Evolutionary conservation across 2,797 vertebrate species (phyloP), one percentile per base, ranked within the genome.

Genomic region (Hozukius guyotensis): DNA sequence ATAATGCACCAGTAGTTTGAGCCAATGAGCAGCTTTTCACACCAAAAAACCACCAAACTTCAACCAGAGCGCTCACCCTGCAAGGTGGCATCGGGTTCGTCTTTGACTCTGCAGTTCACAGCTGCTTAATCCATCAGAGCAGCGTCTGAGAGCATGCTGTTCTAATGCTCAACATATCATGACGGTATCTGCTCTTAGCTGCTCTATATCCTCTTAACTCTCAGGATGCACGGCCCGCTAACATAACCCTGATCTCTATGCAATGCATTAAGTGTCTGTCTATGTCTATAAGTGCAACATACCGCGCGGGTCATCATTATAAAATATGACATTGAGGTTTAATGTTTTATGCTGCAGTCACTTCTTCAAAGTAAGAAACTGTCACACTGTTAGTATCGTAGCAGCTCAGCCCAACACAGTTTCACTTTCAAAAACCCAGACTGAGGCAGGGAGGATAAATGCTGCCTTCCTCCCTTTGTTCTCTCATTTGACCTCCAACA

Each of bases 171-270:
- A 67, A 56, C 56, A 75, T 84, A 81, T 78, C 74, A 85, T 65
- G 77, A 65, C 31, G 55, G 52, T 49, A 31, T 73, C 36, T 78
- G 65, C 46, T 72, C 66, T 86, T 73, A 83, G 38, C 64, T 56
- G 72, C 52, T 64, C 2, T 9, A 13, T 4, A 79, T 86, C 78
- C 80, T 81, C 83, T 88, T 81, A 83, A 42, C 71, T 72, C 46
- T 56, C 49, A 75, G 59, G 67, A 66, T 57, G 25, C 53, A 38
- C 22, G 49, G 36, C 70, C 61, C 74, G 56, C 57, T 65, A 36
- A 76, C 42, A 27, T 24, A 76, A 75, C 72, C 60, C 29, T 9
- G 55, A 79, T 77, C 69, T 55, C 68, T 22, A 10, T 10, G 56
- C 0, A 0, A 36, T 59, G 42, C 52, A 31, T 61, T 61, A 61